These are phyloP conservation scores for Ptyas mucosa DNA, from an alignment of 2,113 vertebrate species.

Conservation along the genomic window DNA sequence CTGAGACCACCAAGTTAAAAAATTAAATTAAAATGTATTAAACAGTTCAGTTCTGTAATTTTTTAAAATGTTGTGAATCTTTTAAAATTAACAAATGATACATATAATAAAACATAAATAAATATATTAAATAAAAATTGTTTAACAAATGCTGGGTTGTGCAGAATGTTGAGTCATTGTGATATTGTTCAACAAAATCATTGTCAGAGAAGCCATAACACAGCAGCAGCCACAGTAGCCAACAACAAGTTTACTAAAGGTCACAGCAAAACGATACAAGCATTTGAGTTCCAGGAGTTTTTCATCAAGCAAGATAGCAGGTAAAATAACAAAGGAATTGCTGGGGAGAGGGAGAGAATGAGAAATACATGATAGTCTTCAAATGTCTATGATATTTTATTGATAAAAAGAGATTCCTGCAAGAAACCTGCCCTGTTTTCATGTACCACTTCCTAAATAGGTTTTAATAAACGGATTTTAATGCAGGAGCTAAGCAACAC, in stretches of 20 bases:
- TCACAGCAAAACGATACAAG: neutral
- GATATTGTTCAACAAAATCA: neutral
- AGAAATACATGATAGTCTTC: neutral
- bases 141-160: neutral
- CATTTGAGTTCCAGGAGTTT: neutral
- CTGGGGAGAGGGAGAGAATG: neutral
- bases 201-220: neutral
- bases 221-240: neutral
- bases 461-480: neutral
- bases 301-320: neutral
- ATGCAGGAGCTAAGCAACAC: neutral
- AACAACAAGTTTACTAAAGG: neutral
- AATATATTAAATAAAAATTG: neutral
- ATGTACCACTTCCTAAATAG: neutral
- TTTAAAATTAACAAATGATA: neutral
- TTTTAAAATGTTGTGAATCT: neutral
- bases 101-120: neutral
- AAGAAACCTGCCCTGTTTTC: neutral
- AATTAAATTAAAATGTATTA: neutral
- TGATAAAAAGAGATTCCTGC: neutral
- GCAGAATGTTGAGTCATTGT: neutral
- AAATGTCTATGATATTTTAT: neutral
- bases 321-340: neutral
- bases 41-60: neutral
- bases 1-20: neutral